Evolutionary conservation across 2,113 vertebrate genomes (phyloP), one percentile per base, ranked within the genome.

Genomic region (Callionymus lyra): DNA sequence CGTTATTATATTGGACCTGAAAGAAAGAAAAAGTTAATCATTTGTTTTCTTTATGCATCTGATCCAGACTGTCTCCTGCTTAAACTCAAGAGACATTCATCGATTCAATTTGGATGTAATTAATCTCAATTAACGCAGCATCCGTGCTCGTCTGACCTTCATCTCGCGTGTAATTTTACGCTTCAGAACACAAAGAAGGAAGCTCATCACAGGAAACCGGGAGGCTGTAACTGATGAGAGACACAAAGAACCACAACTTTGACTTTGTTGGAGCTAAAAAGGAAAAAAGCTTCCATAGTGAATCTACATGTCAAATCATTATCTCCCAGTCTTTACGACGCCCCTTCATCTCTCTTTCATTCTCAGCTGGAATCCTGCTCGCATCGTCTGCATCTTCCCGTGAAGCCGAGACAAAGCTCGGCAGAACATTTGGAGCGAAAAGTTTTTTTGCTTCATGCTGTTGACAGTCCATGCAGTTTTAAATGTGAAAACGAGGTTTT

Each of bases 91-190:
- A 34, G 48, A 38, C 56, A 14, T 45, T 52, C 16, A 35, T 32
- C 36, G 36, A 16, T 56, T 65, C 52, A 63, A 59, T 41, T 59
- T 51, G 19, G 49, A 49, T 17, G 53, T 36, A 60, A 72, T 72
- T 70, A 61, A 68, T 73, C 60, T 69, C 56, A 16, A 47, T 76
- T 71, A 67, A 50, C 61, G 33, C 31, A 47, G 37, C 64, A 50
- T 67, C 65, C 37, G 48, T 61, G 34, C n/a, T 4, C n/a, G 56
- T 44, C 59, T 57, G 51, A 67, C 46, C 56, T 59, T 47, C 58
- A 55, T 59, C 47, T 43, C 14, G 16, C 33, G 14, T 10, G 21
- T 40, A 44, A 37, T 39, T 54, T 53, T 45, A 17, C 17, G 14
- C 46, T 14, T 50, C 37, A 33, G 9, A 33, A 40, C 34, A 44